phyloP scores from a whole-genome alignment of 2,888 invertebrate genomes.

The Zaprionus obscuricornis region DNA sequence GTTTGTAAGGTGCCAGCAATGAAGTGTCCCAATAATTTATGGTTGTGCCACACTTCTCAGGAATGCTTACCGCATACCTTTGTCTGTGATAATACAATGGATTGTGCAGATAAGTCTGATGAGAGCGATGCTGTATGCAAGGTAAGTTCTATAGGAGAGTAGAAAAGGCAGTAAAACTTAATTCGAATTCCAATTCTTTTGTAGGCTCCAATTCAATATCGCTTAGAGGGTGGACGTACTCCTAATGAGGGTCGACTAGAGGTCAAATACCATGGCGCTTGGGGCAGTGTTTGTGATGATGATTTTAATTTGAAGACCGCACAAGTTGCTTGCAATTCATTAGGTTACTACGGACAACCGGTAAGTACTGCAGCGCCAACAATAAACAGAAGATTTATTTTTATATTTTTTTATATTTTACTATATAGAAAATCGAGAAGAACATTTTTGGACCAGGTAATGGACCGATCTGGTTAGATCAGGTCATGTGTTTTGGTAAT shows the following conservation, averaged over 20 bases:
- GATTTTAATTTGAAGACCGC: slow-evolving; percentile 88
- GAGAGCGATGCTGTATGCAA: slow-evolving; percentile 86
- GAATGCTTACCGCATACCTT: slow-evolving; percentile 87
- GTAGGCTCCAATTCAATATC: slow-evolving; percentile 84
- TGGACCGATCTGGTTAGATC: slow-evolving; percentile 89
- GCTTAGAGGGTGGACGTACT: slow-evolving; percentile 86
- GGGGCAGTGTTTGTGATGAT: slow-evolving; percentile 92
- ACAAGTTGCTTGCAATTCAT: slow-evolving; percentile 85
- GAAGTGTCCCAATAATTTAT: slow-evolving; percentile 86
- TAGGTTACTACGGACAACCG: slow-evolving; percentile 85
- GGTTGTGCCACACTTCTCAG: slow-evolving; percentile 86
- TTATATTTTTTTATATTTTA: neutral
- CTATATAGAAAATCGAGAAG: slow-evolving; percentile 74
- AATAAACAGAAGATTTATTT: neutral
- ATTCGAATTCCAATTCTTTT: neutral
- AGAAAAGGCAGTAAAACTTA: neutral
- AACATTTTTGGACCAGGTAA: slow-evolving; percentile 82
- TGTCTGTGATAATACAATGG: slow-evolving; percentile 87
- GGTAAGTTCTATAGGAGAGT: slow-evolving; percentile 83
- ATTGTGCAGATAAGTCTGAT: slow-evolving; percentile 87
- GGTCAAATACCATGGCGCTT: slow-evolving; percentile 87
- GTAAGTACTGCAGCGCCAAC: slow-evolving; percentile 47
- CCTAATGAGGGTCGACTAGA: slow-evolving; percentile 88
- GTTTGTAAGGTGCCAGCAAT: slow-evolving; percentile 86
- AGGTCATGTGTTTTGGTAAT: slow-evolving; percentile 88